These are phyloP conservation scores for Cyclophora punctaria DNA, from an alignment of 2,888 invertebrate species.

Conservation along the genomic window DNA sequence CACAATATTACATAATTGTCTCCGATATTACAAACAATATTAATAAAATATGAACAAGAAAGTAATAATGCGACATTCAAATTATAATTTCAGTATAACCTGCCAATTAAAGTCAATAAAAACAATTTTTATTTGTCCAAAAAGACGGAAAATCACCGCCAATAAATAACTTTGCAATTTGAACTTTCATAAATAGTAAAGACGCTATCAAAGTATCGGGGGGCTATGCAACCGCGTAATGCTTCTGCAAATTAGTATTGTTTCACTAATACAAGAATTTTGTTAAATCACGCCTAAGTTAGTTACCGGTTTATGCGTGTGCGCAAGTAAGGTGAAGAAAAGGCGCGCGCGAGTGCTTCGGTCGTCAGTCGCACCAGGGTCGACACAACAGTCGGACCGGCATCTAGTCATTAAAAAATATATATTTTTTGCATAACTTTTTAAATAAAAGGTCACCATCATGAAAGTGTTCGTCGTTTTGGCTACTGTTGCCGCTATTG, in stretches of 20 bases:
- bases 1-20: too few species aligned
- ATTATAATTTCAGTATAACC: too few species aligned
- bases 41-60: too few species aligned
- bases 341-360: constrained; percentile 58
- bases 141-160: too few species aligned
- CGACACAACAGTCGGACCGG: constrained; percentile 61
- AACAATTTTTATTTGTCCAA: too few species aligned
- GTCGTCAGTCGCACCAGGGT: constrained; percentile 65
- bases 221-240: constrained; percentile 31
- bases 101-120: too few species aligned
- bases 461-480: constrained; percentile 73
- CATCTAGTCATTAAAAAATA: constrained; percentile 65
- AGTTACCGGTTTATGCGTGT: constrained; percentile 61
- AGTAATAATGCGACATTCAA: too few species aligned
- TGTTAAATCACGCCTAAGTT: constrained; percentile 55
- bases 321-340: constrained; percentile 62
- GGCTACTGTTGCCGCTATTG: constrained; percentile 60
- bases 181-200: constrained; percentile 4
- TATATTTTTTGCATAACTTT: constrained; percentile 34
- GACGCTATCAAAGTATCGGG: constrained; percentile 31
- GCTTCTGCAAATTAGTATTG: constrained; percentile 42
- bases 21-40: too few species aligned
- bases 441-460: constrained; percentile 51
- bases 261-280: constrained; percentile 52
- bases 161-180: not conserved